Conservation (phyloP, 1,140 invertebrate genomes). For the Nymphalis io region DNA sequence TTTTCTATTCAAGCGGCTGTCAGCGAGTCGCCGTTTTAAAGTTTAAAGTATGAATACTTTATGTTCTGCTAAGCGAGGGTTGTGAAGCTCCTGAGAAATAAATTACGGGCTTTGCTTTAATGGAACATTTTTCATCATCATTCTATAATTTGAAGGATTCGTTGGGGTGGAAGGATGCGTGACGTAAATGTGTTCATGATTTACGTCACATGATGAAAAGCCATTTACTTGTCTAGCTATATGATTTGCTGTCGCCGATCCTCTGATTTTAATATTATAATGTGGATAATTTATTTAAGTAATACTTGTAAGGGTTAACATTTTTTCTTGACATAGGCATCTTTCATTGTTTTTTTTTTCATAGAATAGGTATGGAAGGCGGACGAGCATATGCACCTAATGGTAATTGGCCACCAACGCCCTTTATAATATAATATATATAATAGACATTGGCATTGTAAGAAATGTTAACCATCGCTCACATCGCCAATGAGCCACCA, state of each 20-base stretch:
- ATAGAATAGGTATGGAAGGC: too few relatives aligned
- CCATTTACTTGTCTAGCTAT: neutral
- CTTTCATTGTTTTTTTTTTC: too few relatives aligned
- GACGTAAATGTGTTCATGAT: slow-evolving; percentile 20
- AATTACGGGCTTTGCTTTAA: slow-evolving; percentile 41
- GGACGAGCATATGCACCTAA: too few relatives aligned
- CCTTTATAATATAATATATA: too few relatives aligned
- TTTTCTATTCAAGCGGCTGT: slow-evolving; percentile 41
- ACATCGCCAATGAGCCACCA: too few relatives aligned
- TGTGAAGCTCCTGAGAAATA: slow-evolving; percentile 34
- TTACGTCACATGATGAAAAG: neutral
- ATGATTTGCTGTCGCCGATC: neutral
- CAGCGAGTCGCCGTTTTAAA: slow-evolving; percentile 40
- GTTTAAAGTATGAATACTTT: slow-evolving; percentile 47
- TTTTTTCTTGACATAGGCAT: too few relatives aligned
- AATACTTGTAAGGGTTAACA: too few relatives aligned
- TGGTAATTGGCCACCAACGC: too few relatives aligned
- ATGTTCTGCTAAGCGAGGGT: slow-evolving; percentile 34
- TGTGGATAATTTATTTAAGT: neutral
- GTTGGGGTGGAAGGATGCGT: slow-evolving; percentile 10
- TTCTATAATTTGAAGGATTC: slow-evolving; percentile 40
- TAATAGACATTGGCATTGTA: too few relatives aligned
- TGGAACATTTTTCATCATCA: slow-evolving; percentile 44
- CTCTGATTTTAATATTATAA: neutral
- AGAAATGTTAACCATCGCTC: too few relatives aligned